Conservation (phyloP, 2,888 invertebrate species). For the Heteromyza rotundicornis region DNA sequence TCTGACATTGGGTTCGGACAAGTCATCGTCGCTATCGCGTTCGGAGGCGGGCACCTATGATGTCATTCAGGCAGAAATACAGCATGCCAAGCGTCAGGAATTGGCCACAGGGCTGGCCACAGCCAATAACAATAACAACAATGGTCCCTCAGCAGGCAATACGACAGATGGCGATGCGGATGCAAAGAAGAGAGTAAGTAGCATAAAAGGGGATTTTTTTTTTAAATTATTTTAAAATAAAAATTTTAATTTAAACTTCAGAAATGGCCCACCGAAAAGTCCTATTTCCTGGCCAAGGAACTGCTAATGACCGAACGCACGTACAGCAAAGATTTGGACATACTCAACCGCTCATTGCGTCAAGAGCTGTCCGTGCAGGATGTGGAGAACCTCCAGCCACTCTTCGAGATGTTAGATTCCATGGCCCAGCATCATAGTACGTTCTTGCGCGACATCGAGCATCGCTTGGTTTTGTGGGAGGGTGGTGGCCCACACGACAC, state of each 20-base stretch:
- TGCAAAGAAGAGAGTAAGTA: slow-evolving; percentile 57
- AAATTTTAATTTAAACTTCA: slow-evolving; percentile 40
- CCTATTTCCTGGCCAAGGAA: slow-evolving; percentile 89
- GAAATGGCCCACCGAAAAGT: slow-evolving; percentile 73
- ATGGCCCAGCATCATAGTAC: slow-evolving; percentile 83
- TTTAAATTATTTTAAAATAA: neutral
- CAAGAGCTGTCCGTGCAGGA: slow-evolving; percentile 72
- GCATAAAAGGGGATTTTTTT: slow-evolving; percentile 17
- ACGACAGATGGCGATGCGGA: slow-evolving; percentile 51
- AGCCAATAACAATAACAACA: slow-evolving; percentile 43
- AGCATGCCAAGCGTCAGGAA: slow-evolving; percentile 56
- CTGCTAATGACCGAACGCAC: slow-evolving; percentile 95
- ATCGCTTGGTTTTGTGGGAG: slow-evolving; percentile 77
- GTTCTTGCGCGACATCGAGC: slow-evolving; percentile 80
- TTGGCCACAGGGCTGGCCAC: slow-evolving; percentile 46
- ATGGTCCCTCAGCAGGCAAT: slow-evolving; percentile 29
- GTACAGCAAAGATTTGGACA: slow-evolving; percentile 92
- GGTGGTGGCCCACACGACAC: slow-evolving; percentile 65
- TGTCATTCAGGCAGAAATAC: slow-evolving; percentile 59
- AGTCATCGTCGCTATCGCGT: slow-evolving; percentile 61
- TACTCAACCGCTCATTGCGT: slow-evolving; percentile 82
- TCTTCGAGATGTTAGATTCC: slow-evolving; percentile 75
- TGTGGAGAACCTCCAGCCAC: slow-evolving; percentile 64
- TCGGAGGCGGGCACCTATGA: slow-evolving; percentile 62
- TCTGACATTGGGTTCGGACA: slow-evolving; percentile 60